Conservation (phyloP, 2,888 invertebrate species). For the Apantesis nais region DNA sequence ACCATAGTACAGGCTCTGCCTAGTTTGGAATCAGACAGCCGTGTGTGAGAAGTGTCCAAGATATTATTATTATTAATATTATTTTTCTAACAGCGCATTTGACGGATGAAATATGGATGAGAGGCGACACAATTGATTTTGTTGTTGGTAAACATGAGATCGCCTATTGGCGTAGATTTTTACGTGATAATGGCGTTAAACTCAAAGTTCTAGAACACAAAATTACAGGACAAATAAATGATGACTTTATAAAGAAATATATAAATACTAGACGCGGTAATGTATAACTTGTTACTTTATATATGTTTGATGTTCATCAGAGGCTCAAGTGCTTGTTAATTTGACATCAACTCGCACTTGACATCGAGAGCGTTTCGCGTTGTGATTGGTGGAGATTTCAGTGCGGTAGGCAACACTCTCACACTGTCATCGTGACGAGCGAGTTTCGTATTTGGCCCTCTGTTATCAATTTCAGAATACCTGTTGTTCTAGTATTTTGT, state of each 20-base stretch:
- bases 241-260: not conserved
- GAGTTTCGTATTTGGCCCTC: no score
- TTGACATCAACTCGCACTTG: no score
- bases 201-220: not conserved
- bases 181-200: slow-evolving; percentile 4
- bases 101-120: slow-evolving; percentile 8
- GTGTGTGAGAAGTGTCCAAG: no score
- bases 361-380: no score
- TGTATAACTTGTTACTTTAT: not conserved
- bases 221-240: not conserved
- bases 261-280: slow-evolving; percentile 6
- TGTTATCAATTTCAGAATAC: not conserved
- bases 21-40: no score
- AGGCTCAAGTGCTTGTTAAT: no score
- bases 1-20: no score
- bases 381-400: no score
- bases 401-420: no score
- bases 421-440: no score
- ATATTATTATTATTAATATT: no score
- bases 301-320: no score
- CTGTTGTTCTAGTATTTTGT: not conserved
- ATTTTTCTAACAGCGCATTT: not conserved
- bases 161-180: not conserved
- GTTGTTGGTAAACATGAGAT: slow-evolving; percentile 5
- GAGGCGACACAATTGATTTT: slow-evolving; percentile 5